Conservation (phyloP, 1,140 invertebrate genomes). For the Microplitis demolitor region DNA sequence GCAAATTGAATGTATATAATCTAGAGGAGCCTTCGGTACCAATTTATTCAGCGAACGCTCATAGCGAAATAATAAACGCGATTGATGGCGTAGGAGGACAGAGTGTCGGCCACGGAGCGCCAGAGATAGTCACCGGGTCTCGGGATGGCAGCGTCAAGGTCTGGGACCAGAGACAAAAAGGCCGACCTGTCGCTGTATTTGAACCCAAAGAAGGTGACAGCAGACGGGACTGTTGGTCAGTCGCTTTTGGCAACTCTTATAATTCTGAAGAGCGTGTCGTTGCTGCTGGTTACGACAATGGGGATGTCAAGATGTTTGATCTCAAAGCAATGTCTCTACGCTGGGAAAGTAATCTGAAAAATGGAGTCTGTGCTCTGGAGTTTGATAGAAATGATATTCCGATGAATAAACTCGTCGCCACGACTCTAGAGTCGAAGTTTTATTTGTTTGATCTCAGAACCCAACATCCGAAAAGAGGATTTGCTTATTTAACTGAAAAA, state of each 20-base stretch:
- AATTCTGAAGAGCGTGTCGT: constrained; percentile 84
- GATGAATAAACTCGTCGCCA: constrained; percentile 94
- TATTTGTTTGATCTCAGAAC: constrained; percentile 89
- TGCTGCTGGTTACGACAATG: constrained; percentile 94
- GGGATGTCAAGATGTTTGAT: constrained; percentile 95
- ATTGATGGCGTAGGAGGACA: constrained; percentile 93
- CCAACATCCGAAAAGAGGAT: constrained; percentile 86
- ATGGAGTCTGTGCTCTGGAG: constrained; percentile 89
- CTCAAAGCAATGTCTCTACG: constrained; percentile 80
- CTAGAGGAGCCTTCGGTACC: constrained; percentile 75
- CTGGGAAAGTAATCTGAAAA: constrained; percentile 93
- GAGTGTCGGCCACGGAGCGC: constrained; percentile 82
- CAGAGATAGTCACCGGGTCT: constrained; percentile 93
- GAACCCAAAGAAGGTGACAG: constrained; percentile 70
- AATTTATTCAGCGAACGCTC: constrained; percentile 83
- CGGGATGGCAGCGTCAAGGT: constrained; percentile 94
- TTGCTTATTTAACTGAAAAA: constrained; percentile 77
- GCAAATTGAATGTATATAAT: constrained; percentile 64
- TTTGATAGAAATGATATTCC: constrained; percentile 93
- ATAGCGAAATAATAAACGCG: constrained; percentile 87
- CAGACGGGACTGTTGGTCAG: constrained; percentile 84
- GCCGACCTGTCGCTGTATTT: constrained; percentile 87
- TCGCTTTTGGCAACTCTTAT: constrained; percentile 87
- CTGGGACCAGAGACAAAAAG: constrained; percentile 92
- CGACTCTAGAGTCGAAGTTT: constrained; percentile 92